A percentile compares a stretch with the other conserved stretches of the same genome.
These are phyloP conservation scores for Lepidochitona cinerea DNA, from an alignment of 2,888 invertebrate species.

Conservation along the genomic window DNA sequence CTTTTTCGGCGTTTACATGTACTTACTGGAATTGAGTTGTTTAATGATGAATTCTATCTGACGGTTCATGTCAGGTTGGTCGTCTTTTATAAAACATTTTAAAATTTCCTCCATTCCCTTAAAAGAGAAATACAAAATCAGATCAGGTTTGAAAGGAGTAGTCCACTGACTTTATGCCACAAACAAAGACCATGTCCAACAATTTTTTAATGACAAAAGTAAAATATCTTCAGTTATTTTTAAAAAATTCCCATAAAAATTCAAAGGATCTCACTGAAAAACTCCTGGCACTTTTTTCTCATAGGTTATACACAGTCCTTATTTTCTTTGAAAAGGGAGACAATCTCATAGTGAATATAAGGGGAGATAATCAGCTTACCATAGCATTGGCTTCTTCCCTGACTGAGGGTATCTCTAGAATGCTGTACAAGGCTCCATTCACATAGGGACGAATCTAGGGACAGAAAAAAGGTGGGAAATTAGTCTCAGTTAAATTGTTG, in stretches of 20 bases:
- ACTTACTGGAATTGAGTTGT: constrained; percentile 69
- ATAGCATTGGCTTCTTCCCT: constrained; percentile 73
- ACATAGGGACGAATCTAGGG: constrained; percentile 74
- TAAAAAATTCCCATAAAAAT: too few relatives aligned
- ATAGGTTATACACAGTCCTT: too few relatives aligned
- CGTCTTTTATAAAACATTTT: constrained; percentile 67
- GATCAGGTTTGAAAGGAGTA: too few relatives aligned
- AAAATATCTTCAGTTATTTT: too few relatives aligned
- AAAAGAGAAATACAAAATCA: neutral
- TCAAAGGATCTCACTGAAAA: too few relatives aligned
- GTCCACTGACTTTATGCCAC: too few relatives aligned
- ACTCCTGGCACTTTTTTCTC: too few relatives aligned
- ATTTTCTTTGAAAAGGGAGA: too few relatives aligned
- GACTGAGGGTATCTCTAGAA: constrained; percentile 73
- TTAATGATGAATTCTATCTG: constrained; percentile 72
- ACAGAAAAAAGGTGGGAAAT: neutral
- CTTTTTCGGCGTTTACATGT: too few relatives aligned
- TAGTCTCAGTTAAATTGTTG: neutral
- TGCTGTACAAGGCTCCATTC: constrained; percentile 74
- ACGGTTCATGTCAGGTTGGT: constrained; percentile 69
- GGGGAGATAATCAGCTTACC: constrained; percentile 63
- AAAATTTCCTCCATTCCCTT: constrained; percentile 71
- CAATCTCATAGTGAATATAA: too few relatives aligned
- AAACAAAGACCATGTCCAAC: too few relatives aligned
- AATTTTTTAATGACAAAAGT: too few relatives aligned